Base-by-base conservation (phyloP, 1,140 invertebrate species). In the Ptiloglossa arizonensis region DNA sequence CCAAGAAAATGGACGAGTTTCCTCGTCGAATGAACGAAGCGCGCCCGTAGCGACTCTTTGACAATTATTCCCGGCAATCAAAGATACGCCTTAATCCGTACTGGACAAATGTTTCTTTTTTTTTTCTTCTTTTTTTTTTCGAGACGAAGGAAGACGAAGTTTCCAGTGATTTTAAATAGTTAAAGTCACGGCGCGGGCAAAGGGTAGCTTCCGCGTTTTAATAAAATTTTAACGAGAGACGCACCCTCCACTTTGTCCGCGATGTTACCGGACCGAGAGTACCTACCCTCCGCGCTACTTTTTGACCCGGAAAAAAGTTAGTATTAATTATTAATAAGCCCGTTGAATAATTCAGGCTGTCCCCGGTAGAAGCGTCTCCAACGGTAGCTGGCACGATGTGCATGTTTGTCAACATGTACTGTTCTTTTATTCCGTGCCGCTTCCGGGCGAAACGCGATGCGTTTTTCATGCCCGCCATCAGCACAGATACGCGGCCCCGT, bases 401-500 rank as follows among this genome's bases (percentile, higher is more conserved):
- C 50, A 15, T 68, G 72, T 75, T 75, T 68, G 41, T 68, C 52
- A 75, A 38, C 69, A 19, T 41, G 9, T 15, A 27, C 35, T 24
- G 63, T n/a, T 75, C 41, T 59, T 48, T 57, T 63, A 73, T 59
- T 59, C 24, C 29, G 41, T 17, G 27, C n/a, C 29, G 41, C 41
- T 29, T 46, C 17, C 38, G 57, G 57, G 32, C 17, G 2, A 52
- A 54, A 35, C 52, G 6, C 48, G 41, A 46, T 48, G 63, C 41
- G 41, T 75, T 75, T 68, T 57, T 75, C 72, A 57, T 57, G 50
- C 48, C 38, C 50, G 50, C 22, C 69, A 41, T 62, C 29, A 50
- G 44, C 29, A 29, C 41, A 35, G n/a, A 29, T 29, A 5, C 6
- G 22, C 24, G 46, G 24, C 44, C 57, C 8, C 57, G 50, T 46